phyloP scores from a whole-genome alignment of 2,797 vertebrate genomes.

The Propithecus deckenii region DNA sequence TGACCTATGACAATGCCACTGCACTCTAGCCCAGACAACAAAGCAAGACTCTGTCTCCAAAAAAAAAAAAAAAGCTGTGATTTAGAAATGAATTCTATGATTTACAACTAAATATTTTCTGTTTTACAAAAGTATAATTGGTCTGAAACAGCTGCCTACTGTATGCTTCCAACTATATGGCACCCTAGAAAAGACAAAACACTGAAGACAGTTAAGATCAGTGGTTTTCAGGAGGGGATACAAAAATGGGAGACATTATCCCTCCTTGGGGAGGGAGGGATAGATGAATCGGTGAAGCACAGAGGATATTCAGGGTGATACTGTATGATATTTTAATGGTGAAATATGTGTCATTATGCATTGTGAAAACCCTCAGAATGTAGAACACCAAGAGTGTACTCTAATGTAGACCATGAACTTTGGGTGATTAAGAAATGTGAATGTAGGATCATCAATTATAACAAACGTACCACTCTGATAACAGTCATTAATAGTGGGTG shows the following conservation, averaged over 20 bases:
- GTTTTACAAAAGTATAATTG: constrained; percentile 50
- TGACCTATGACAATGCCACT: neutral
- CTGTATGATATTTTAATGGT: neutral
- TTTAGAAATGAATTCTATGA: neutral
- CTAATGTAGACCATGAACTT: neutral
- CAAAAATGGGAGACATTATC: too few relatives aligned
- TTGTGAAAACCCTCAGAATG: neutral
- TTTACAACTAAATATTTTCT: constrained; percentile 35
- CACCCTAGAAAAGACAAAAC: neutral
- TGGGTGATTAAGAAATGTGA: neutral
- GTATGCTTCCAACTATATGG: neutral
- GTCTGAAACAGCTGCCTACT: neutral
- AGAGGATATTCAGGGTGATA: neutral
- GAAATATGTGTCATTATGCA: neutral
- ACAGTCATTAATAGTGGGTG: neutral
- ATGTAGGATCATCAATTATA: neutral
- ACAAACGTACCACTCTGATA: neutral
- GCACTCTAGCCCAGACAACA: neutral
- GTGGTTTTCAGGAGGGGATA: neutral
- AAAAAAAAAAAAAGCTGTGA: neutral
- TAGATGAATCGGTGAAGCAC: neutral
- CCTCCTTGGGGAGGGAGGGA: neutral
- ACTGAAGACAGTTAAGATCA: neutral
- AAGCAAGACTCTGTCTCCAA: neutral
- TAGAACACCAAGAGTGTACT: neutral